Evolutionary conservation across 2,888 invertebrate species (phyloP).

Genomic region (Rhagonycha fulva): DNA sequence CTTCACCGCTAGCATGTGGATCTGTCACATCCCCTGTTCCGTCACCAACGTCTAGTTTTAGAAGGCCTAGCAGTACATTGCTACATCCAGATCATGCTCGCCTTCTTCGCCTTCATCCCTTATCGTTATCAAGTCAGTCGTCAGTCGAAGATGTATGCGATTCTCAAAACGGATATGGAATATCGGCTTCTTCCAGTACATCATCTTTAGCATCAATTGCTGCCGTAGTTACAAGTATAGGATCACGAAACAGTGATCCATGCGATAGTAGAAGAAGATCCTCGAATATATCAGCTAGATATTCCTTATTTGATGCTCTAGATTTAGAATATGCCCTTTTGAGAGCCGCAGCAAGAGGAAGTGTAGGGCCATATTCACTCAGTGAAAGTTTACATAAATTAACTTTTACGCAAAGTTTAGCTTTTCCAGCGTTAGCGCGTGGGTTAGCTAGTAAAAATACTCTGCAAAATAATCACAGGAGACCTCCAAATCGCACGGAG

Average conservation of each 20-base stretch:
- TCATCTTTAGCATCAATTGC: conserved; percentile 62
- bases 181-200: conserved; percentile 60
- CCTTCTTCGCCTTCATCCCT: conserved; percentile 58
- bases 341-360: conserved; percentile 70
- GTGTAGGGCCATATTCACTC: conserved; percentile 72
- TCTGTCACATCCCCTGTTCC: conserved; percentile 49
- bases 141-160: conserved; percentile 57
- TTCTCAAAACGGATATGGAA: conserved; percentile 43
- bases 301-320: conserved; percentile 72
- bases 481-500: conserved; percentile 65
- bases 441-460: conserved; percentile 68
- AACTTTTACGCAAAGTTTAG: conserved; percentile 74
- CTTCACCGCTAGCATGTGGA: conserved; percentile 55
- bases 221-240: conserved; percentile 44
- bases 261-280: conserved; percentile 59
- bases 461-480: conserved; percentile 54
- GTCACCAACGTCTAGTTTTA: conserved; percentile 51
- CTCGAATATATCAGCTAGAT: conserved; percentile 64
- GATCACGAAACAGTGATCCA: conserved; percentile 50
- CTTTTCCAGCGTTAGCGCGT: conserved; percentile 72
- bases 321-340: conserved; percentile 72
- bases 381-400: conserved; percentile 74
- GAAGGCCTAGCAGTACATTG: conserved; percentile 63
- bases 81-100: conserved; percentile 74
- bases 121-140: conserved; percentile 53